Conservation (phyloP, 2,797 vertebrate species). For the Naso thynnoides region DNA sequence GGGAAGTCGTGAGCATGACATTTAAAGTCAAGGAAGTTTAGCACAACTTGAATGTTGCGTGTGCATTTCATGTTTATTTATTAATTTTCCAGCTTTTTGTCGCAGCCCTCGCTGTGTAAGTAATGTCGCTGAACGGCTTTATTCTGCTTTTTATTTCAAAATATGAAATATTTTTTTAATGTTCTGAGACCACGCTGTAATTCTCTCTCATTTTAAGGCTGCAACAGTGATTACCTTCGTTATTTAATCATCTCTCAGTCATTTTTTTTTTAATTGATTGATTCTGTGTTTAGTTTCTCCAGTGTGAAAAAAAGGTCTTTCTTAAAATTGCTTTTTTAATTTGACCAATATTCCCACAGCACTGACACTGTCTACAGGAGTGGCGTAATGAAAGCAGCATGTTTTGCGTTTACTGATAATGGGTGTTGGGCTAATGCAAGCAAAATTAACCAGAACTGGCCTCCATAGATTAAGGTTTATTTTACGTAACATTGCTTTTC, state of each 20-base stretch:
- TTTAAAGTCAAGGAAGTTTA: slow-evolving; percentile 38
- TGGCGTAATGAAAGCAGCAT: neutral
- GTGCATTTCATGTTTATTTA: slow-evolving; percentile 17
- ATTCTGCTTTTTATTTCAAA: slow-evolving; percentile 1
- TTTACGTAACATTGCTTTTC: too few species aligned
- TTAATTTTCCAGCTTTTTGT: slow-evolving; percentile 26
- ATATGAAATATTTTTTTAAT: neutral
- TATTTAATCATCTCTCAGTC: neutral
- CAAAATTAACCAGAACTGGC: too few species aligned
- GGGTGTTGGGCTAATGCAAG: too few species aligned
- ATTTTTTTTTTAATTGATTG: neutral
- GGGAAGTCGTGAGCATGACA: slow-evolving; percentile 24
- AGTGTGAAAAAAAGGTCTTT: neutral
- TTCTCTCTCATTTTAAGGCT: neutral
- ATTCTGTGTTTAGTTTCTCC: neutral
- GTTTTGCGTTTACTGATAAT: too few species aligned
- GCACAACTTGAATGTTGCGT: slow-evolving; percentile 3
- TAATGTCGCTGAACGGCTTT: neutral
- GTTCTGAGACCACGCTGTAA: neutral
- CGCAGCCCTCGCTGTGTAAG: neutral
- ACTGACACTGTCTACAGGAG: neutral
- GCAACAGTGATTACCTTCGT: neutral
- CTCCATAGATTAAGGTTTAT: too few species aligned
- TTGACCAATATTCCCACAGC: neutral
- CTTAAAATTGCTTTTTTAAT: neutral